Evolutionary conservation across 1,140 invertebrate genomes (phyloP).

Genomic region (Saccostrea glomerata): DNA sequence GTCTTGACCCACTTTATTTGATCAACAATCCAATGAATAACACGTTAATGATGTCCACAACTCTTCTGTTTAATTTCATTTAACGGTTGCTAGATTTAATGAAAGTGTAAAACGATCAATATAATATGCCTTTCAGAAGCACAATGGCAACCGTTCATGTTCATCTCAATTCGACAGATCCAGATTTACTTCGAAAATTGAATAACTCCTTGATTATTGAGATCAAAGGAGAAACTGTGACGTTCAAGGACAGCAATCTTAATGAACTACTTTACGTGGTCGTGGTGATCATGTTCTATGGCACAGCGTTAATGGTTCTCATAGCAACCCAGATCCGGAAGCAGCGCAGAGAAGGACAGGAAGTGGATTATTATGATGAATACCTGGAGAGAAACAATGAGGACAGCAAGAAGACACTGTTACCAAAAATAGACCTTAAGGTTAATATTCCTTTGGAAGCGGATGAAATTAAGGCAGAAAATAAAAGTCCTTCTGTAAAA

Average conservation of each 20-base stretch:
- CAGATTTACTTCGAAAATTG: slow-evolving; percentile 39
- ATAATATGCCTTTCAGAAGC: slow-evolving; percentile 1
- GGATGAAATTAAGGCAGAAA: background rate
- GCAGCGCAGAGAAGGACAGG: slow-evolving; percentile 68
- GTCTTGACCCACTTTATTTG: background rate
- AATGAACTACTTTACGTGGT: slow-evolving; percentile 76
- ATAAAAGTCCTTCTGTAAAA: background rate
- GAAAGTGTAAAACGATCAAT: background rate
- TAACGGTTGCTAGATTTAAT: background rate
- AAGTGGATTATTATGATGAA: slow-evolving; percentile 75
- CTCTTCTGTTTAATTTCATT: background rate
- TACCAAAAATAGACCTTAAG: slow-evolving; percentile 21
- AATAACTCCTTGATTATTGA: slow-evolving; percentile 67
- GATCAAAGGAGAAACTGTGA: slow-evolving; percentile 55
- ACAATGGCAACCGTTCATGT: slow-evolving; percentile 49
- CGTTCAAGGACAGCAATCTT: slow-evolving; percentile 70
- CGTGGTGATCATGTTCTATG: slow-evolving; percentile 76
- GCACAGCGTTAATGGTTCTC: slow-evolving; percentile 73
- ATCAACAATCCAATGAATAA: background rate
- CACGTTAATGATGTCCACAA: background rate
- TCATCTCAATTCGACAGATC: slow-evolving; percentile 47
- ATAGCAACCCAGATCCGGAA: slow-evolving; percentile 74
- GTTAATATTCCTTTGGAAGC: background rate
- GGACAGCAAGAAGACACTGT: slow-evolving; percentile 7
- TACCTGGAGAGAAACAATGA: slow-evolving; percentile 69